A percentile compares a stretch with the other conserved stretches of the same genome.
Evolutionary conservation across 2,113 vertebrate species (phyloP).

Genomic region (Diadophis punctatus): DNA sequence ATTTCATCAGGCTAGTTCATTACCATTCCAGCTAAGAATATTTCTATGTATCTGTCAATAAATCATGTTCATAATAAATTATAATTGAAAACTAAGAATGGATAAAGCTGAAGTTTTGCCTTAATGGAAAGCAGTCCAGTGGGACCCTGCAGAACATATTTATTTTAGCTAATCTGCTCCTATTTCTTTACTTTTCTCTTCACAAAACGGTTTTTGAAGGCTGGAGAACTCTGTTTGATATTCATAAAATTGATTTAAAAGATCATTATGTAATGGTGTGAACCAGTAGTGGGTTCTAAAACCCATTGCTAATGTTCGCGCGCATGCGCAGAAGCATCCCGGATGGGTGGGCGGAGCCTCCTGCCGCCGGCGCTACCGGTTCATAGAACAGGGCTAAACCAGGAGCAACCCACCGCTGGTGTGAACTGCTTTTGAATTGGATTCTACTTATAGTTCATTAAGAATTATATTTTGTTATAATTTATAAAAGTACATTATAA

Average conservation of each 20-base stretch:
- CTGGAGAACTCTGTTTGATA: neutral
- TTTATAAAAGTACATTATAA: neutral
- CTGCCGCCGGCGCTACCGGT: no score
- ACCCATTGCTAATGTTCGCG: no score
- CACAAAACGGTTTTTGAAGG: neutral
- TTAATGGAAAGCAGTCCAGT: neutral
- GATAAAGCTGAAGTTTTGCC: neutral
- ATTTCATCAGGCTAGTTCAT: neutral
- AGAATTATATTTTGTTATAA: neutral
- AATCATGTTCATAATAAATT: slow-evolving; percentile 39
- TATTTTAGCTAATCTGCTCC: neutral
- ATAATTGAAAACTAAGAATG: slow-evolving; percentile 28
- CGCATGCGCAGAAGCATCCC: no score
- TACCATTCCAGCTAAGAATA: slow-evolving; percentile 11
- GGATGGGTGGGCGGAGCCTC: no score
- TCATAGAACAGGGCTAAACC: no score
- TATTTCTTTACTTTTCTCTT: neutral
- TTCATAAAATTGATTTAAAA: neutral
- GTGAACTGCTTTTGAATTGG: neutral
- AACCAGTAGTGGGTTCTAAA: no score
- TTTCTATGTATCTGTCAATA: slow-evolving; percentile 5
- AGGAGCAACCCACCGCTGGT: no score
- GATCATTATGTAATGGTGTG: neutral
- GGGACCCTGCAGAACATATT: neutral
- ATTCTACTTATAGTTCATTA: neutral